Conservation (phyloP, 2,888 invertebrate genomes). For the Cerastis rubricosa region DNA sequence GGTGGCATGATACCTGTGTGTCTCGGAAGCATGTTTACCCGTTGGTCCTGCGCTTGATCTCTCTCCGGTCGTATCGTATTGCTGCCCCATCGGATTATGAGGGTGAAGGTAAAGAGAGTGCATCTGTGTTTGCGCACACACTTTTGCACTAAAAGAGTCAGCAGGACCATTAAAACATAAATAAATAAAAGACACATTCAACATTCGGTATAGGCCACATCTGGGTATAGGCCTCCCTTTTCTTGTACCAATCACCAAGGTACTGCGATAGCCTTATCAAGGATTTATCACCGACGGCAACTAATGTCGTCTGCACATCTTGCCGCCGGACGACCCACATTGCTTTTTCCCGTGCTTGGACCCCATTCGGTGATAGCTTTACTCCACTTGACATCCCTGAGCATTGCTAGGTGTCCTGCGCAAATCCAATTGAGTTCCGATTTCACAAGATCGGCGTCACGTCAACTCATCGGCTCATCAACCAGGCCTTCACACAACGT, state of each 20-base stretch:
- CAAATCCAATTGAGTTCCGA: too few species aligned
- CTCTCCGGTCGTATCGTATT: not conserved
- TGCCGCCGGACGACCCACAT: too few species aligned
- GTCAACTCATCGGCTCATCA: not conserved
- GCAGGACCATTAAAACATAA: not conserved
- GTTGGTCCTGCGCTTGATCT: not conserved
- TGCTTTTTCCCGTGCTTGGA: too few species aligned
- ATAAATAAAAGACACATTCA: not conserved
- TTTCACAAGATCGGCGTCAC: not conserved
- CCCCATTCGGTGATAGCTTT: too few species aligned
- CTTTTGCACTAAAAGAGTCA: not conserved
- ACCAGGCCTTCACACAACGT: too few species aligned
- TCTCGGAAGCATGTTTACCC: not conserved
- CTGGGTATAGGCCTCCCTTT: too few species aligned
- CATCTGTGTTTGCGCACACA: not conserved
- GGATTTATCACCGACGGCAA: too few species aligned
- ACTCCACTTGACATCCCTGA: too few species aligned
- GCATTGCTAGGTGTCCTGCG: too few species aligned
- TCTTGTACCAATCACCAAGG: too few species aligned
- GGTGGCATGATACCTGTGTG: not conserved
- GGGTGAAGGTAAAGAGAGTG: not conserved
- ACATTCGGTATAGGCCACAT: not conserved
- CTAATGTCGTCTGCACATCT: too few species aligned
- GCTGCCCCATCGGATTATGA: not conserved
- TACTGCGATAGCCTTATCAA: too few species aligned